Evolutionary conservation across 2,797 vertebrate species (phyloP).

Genomic region (Syndactyla subalaris): DNA sequence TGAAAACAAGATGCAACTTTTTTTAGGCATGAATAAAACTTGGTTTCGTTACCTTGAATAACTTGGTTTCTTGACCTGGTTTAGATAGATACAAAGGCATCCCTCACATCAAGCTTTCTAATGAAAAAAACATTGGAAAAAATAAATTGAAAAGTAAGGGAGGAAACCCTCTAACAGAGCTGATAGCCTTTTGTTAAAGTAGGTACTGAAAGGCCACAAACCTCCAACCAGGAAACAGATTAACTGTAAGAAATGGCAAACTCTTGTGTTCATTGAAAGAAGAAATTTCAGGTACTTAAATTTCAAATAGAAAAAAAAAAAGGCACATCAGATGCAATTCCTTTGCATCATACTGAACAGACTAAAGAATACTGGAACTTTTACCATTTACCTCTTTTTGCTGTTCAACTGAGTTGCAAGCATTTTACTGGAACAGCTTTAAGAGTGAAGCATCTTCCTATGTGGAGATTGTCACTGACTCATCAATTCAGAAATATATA

Average conservation of each 20-base stretch:
- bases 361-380: background rate
- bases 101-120: background rate
- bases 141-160: background rate
- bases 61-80: background rate
- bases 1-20: background rate
- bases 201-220: background rate
- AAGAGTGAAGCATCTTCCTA: background rate
- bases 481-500: background rate
- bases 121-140: background rate
- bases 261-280: background rate
- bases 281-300: background rate
- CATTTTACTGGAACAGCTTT: background rate
- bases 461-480: background rate
- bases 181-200: background rate
- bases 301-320: background rate
- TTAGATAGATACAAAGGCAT: background rate
- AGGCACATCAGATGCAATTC: background rate
- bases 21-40: background rate
- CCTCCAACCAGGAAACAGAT: background rate
- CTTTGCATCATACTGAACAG: background rate
- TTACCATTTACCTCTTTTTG: background rate
- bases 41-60: background rate
- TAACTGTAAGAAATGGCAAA: background rate
- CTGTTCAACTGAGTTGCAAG: background rate
- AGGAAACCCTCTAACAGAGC: background rate